Evolutionary conservation across 2,888 invertebrate genomes (phyloP).

Genomic region (Marronus borbonicus): DNA sequence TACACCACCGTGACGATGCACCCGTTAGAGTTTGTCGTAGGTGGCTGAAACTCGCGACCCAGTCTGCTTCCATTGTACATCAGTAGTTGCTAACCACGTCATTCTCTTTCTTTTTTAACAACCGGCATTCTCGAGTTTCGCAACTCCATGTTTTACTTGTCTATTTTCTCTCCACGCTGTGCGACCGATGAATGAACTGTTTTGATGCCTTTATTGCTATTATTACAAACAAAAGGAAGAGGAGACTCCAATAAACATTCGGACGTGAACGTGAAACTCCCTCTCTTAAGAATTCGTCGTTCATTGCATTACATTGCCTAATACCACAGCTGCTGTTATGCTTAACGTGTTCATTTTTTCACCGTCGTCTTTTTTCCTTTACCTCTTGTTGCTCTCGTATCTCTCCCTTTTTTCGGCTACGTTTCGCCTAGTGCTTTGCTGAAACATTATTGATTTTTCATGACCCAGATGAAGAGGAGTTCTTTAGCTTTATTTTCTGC

Average conservation of each 20-base stretch:
- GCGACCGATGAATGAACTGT: constrained; percentile 67
- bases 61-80: constrained; percentile 8
- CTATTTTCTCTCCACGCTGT: constrained; percentile 61
- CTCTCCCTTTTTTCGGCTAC: constrained; percentile 48
- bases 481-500: constrained; percentile 39
- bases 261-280: constrained; percentile 61
- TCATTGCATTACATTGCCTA: constrained; percentile 24
- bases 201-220: constrained; percentile 68
- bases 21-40: constrained; percentile 9
- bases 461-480: constrained; percentile 51
- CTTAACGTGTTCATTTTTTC: constrained; percentile 59
- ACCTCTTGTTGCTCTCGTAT: constrained; percentile 37
- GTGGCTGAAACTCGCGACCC: constrained; percentile 12
- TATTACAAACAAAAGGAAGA: constrained; percentile 66
- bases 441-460: constrained; percentile 52
- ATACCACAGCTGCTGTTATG: constrained; percentile 55
- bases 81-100: constrained; percentile 24
- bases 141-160: constrained; percentile 66
- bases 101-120: constrained; percentile 40
- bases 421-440: constrained; percentile 39
- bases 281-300: constrained; percentile 57
- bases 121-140: constrained; percentile 61
- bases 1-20: not conserved
- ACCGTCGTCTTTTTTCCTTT: constrained; percentile 56
- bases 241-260: constrained; percentile 64